Evolutionary conservation across 1,140 invertebrate species (phyloP).

Genomic region (Homalodisca vitripennis): DNA sequence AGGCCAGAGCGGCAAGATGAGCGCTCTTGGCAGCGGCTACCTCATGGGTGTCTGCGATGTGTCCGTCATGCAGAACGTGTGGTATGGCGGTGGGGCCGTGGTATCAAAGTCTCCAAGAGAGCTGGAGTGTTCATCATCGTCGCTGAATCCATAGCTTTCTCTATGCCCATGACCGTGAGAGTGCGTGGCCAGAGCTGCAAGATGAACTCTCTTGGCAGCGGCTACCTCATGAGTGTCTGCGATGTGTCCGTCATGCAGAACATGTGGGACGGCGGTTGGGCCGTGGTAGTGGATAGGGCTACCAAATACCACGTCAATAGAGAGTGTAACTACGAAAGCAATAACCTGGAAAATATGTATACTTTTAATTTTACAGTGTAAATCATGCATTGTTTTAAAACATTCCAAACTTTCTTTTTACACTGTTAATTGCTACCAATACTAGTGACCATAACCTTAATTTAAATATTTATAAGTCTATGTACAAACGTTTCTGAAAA

Average conservation of each 20-base stretch:
- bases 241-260: constrained; percentile 37
- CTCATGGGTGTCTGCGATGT: no score
- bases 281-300: constrained; percentile 12
- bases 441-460: no score
- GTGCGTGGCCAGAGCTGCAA: constrained; percentile 56
- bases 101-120: constrained; percentile 36
- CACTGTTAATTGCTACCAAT: no score
- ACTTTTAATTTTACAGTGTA: no score
- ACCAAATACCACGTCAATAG: no score
- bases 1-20: constrained; percentile 45
- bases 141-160: not conserved
- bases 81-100: constrained; percentile 29
- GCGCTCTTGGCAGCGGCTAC: constrained; percentile 52
- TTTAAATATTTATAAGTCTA: no score
- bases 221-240: constrained; percentile 60
- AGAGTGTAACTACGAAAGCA: not conserved
- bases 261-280: not conserved
- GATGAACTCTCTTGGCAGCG: constrained; percentile 58
- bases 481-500: no score
- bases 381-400: no score
- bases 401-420: no score
- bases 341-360: no score
- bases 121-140: not conserved
- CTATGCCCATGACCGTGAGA: not conserved
- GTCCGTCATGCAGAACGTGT: no score